Percentiles rank a stretch among this genome's conserved stretches.
Conservation (phyloP, 2,113 vertebrate genomes). For the Gobius niger region DNA sequence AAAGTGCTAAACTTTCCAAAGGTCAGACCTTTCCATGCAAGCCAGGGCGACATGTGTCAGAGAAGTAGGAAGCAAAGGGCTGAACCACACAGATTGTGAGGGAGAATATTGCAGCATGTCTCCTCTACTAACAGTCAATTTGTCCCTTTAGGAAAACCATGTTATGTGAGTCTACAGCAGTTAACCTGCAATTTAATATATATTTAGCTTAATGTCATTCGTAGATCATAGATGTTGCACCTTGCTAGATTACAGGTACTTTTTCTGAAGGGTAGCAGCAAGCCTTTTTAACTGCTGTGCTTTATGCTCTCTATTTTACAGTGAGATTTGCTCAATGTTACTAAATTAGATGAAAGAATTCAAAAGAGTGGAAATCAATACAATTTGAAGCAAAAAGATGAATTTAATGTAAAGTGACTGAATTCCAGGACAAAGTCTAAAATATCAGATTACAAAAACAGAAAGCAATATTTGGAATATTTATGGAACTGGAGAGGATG, state of each 20-base stretch:
- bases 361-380: background rate
- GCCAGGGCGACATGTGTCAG: slow-evolving; percentile 72
- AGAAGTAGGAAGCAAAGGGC: slow-evolving; percentile 43
- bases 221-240: background rate
- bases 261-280: background rate
- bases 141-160: slow-evolving; percentile 27
- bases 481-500: slow-evolving; percentile 33
- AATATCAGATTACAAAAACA: background rate
- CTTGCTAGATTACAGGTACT: background rate
- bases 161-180: slow-evolving; percentile 26
- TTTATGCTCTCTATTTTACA: background rate
- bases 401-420: slow-evolving; percentile 2
- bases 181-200: background rate
- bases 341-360: background rate
- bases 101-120: slow-evolving; percentile 37
- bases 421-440: background rate
- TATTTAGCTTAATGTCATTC: slow-evolving; percentile 23
- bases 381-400: background rate
- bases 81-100: slow-evolving; percentile 32
- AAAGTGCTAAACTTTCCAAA: slow-evolving; percentile 83
- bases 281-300: background rate
- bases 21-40: slow-evolving; percentile 78
- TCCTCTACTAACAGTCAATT: slow-evolving; percentile 28
- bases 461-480: slow-evolving; percentile 16
- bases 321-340: background rate